Conservation (phyloP, 2,113 vertebrate genomes). For the Triplophysa tibetana region DNA sequence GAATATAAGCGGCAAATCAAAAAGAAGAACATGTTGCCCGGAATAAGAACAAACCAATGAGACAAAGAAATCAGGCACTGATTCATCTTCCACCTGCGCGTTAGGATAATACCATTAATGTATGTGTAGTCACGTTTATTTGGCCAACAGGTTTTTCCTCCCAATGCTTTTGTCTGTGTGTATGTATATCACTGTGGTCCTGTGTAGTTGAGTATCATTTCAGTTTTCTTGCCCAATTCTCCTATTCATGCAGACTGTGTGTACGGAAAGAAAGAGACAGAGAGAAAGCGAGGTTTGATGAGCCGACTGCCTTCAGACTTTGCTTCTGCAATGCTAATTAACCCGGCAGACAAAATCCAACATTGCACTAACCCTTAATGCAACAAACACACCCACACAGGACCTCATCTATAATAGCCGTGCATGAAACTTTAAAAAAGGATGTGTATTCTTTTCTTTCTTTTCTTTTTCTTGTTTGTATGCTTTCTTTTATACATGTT, state of each 20-base stretch:
- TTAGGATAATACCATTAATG: conserved; percentile 48
- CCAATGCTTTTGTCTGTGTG: conserved; percentile 31
- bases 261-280: conserved; percentile 8
- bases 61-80: conserved; percentile 38
- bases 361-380: conserved; percentile 41
- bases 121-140: conserved; percentile 52
- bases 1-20: conserved; percentile 7
- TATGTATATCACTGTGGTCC: background rate
- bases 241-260: conserved; percentile 27
- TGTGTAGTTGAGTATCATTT: conserved; percentile 15
- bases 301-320: conserved; percentile 53
- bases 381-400: conserved; percentile 27
- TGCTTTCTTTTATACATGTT: background rate
- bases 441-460: background rate
- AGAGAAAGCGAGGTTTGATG: conserved; percentile 49
- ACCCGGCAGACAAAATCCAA: conserved; percentile 52
- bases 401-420: background rate
- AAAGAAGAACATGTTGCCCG: conserved; percentile 27
- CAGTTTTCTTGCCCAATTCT: conserved; percentile 36
- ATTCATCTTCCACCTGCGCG: conserved; percentile 44
- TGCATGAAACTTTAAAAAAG: background rate
- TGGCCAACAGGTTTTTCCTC: conserved; percentile 47
- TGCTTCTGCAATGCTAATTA: conserved; percentile 60
- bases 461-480: background rate
- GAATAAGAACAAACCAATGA: conserved; percentile 32